Evolutionary conservation across 2,888 invertebrate genomes (phyloP).

Genomic region (Xylota sylvarum): DNA sequence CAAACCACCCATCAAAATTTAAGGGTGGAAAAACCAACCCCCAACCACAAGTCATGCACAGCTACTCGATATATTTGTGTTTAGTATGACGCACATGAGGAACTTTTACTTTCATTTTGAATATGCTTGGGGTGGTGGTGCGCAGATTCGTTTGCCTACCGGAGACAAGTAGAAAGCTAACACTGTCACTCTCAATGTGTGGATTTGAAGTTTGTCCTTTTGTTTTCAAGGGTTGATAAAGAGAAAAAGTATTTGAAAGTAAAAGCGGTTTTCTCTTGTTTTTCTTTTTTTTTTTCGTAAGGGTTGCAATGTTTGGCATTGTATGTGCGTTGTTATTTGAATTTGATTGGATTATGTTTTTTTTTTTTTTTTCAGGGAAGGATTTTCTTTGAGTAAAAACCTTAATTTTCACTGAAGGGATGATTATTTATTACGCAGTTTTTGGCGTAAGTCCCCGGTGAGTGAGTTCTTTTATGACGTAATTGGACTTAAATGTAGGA

Average conservation of each 20-base stretch:
- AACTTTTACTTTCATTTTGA: slow-evolving; percentile 72
- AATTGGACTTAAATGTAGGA: slow-evolving; percentile 22
- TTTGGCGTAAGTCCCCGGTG: slow-evolving; percentile 13
- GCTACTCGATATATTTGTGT: slow-evolving; percentile 23
- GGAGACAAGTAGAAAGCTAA: slow-evolving; percentile 52
- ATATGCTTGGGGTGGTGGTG: slow-evolving; percentile 58
- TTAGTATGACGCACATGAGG: slow-evolving; percentile 55
- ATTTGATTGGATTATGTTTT: slow-evolving; percentile 18
- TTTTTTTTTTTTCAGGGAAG: slow-evolving; percentile 18
- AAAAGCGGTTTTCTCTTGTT: slow-evolving; percentile 48
- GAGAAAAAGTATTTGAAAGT: slow-evolving; percentile 43
- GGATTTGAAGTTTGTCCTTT: slow-evolving; percentile 38
- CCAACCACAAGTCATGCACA: slow-evolving; percentile 43
- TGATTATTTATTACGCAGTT: slow-evolving; percentile 58
- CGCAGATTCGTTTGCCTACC: slow-evolving; percentile 65
- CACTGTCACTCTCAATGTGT: slow-evolving; percentile 55
- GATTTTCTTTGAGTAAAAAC: background rate
- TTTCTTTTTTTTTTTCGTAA: slow-evolving; percentile 1
- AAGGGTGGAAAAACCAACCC: slow-evolving; percentile 67
- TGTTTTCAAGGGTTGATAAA: slow-evolving; percentile 40
- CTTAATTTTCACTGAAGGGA: slow-evolving; percentile 19
- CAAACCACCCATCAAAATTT: slow-evolving; percentile 19
- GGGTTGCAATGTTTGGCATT: slow-evolving; percentile 42
- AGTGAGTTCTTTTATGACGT: slow-evolving; percentile 44
- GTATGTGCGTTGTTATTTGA: slow-evolving; percentile 51